Evolutionary conservation across 2,888 invertebrate species (phyloP), one percentile per base, ranked within the genome.

Genomic region (Hypselothyrea guttata): DNA sequence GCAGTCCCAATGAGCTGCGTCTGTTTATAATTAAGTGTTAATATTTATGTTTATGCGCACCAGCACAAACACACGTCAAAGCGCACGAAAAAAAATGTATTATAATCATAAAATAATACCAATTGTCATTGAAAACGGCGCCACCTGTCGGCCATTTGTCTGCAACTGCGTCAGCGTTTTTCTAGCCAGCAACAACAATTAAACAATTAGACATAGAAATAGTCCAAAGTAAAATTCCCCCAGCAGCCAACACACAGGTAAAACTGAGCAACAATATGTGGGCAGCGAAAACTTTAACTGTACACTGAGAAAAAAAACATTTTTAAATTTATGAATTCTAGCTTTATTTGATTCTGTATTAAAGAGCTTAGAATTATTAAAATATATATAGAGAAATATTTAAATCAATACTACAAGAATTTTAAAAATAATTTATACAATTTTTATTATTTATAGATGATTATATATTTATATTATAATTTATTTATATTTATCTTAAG

Each of bases 11-110:
- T 44, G 37, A 47, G 47, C 70, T 52, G 49, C 47, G 75, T 83
- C 78, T 78, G 78, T 79, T 83, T 79, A 83, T 83, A 79, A 83
- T 79, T 79, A 79, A 79, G 83, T 83, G 78, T 63, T 74, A 49
- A 52, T 76, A 79, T 79, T 76, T 71, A 79, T 78, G 83, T 74
- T 42, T 54, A 46, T 53, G 45, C 38, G 22, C 47, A 48, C 28
- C 27, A 40, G 33, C 35, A 31, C 41, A 7, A 37, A 34, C 7
- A 12, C n/a, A 28, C 45, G n/a, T 35, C 35, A 7, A n/a, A 37
- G 8, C n/a, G 16, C 2, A 5, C n/a, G n/a, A n/a, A 37, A 18
- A 18, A 4, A 13, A 7, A 4, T 18, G 38, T 27, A 7, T 34
- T 27, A 52, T 35, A 28, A 22, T 22, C 22, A 22, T 22, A 18